Conservation (phyloP, 2,797 vertebrate genomes). For the Hipposideros larvatus region DNA sequence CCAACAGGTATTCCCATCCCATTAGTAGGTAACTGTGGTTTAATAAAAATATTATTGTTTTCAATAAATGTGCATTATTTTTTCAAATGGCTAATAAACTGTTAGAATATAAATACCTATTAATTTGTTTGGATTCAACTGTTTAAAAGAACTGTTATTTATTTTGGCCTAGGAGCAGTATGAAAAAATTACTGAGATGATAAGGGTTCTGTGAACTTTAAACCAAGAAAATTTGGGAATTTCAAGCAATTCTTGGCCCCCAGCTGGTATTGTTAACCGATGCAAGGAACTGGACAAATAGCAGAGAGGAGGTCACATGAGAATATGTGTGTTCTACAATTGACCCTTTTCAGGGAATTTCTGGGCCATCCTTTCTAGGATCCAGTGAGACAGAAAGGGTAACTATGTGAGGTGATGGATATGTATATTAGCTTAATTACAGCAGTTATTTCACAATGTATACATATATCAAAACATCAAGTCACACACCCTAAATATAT, state of each 20-base stretch:
- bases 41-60: conserved; percentile 26
- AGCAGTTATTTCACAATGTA: neutral
- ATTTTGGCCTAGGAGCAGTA: neutral
- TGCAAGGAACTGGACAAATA: neutral
- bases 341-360: neutral
- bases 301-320: neutral
- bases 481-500: neutral
- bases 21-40: neutral
- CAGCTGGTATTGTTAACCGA: conserved; percentile 7
- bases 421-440: conserved; percentile 16
- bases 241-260: neutral
- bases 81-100: neutral
- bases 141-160: conserved; percentile 17
- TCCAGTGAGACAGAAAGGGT: neutral
- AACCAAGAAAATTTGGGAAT: neutral
- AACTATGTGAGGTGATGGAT: neutral
- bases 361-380: neutral
- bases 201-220: neutral
- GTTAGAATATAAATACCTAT: neutral
- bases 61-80: neutral
- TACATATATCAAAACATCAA: neutral
- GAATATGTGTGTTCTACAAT: neutral
- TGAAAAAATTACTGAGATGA: neutral
- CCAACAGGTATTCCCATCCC: neutral
- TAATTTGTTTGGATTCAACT: conserved; percentile 8